A percentile compares a stretch with the other conserved stretches of the same genome.
These are phyloP conservation scores for Gallinago undulata DNA, from an alignment of 2,113 vertebrate species.

Conservation along the genomic window DNA sequence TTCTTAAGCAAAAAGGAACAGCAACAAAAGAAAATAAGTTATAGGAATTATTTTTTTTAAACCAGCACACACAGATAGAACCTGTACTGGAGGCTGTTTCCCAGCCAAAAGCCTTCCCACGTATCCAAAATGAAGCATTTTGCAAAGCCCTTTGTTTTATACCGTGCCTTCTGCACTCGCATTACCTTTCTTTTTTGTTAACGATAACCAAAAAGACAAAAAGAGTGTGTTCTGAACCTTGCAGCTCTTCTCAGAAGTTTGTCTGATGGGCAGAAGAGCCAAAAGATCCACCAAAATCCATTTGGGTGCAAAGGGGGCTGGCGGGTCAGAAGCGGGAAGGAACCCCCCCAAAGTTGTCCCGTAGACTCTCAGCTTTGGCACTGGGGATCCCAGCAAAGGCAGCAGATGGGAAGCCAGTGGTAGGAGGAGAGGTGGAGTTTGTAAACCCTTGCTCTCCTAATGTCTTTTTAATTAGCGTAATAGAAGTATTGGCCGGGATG, in stretches of 20 bases:
- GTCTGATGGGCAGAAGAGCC: background rate
- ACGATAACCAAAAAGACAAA: background rate
- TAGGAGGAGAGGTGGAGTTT: background rate
- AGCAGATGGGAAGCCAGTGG: background rate
- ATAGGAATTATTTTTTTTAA: background rate
- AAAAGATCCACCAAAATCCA: background rate
- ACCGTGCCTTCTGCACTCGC: background rate
- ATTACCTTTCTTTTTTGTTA: background rate
- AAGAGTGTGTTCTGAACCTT: background rate
- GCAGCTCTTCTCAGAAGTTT: background rate
- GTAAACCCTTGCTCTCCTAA: background rate
- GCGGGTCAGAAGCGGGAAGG: background rate
- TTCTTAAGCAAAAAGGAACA: background rate
- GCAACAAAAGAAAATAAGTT: background rate
- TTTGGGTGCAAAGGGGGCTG: background rate
- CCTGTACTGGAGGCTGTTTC: background rate
- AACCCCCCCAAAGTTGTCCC: accelerated
- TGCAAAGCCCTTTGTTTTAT: background rate
- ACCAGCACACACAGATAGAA: background rate
- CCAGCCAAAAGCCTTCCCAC: background rate
- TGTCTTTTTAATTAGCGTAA: background rate
- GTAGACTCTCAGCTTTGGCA: background rate
- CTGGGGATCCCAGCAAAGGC: background rate
- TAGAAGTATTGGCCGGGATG: background rate
- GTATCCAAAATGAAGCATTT: background rate